phyloP scores from a whole-genome alignment of 2,888 invertebrate genomes.

The Acheta domesticus region DNA sequence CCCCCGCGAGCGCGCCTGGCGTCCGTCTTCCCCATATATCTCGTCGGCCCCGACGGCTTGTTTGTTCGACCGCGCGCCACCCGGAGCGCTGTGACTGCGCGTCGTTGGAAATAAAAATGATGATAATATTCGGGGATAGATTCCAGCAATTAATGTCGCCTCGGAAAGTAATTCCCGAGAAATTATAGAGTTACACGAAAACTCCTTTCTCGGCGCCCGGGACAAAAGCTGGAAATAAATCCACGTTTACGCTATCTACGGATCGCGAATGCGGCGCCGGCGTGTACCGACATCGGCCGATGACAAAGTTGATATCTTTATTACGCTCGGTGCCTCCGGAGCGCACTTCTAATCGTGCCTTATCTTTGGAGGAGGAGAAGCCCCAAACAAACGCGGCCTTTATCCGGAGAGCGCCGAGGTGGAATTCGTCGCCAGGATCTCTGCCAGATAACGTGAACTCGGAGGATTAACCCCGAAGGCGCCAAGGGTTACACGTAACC shows the following conservation, averaged over 20 bases:
- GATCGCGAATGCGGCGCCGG: background rate
- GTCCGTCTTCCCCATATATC: slow-evolving; percentile 10
- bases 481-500: no score
- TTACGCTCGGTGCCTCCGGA: background rate
- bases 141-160: slow-evolving; percentile 5
- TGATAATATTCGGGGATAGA: background rate
- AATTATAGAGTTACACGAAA: background rate
- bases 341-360: background rate
- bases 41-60: background rate
- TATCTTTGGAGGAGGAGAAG: background rate
- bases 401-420: background rate
- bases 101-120: background rate
- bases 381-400: background rate
- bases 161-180: background rate
- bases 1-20: background rate
- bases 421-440: background rate
- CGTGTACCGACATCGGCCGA: no score
- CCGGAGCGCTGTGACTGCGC: background rate
- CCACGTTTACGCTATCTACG: background rate
- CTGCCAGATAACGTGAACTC: background rate
- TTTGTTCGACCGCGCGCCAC: background rate
- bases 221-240: background rate
- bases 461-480: background rate
- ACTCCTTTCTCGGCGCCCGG: background rate
- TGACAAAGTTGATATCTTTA: background rate